phyloP scores from a whole-genome alignment of 2,113 vertebrate genomes.

The Gobius niger region DNA sequence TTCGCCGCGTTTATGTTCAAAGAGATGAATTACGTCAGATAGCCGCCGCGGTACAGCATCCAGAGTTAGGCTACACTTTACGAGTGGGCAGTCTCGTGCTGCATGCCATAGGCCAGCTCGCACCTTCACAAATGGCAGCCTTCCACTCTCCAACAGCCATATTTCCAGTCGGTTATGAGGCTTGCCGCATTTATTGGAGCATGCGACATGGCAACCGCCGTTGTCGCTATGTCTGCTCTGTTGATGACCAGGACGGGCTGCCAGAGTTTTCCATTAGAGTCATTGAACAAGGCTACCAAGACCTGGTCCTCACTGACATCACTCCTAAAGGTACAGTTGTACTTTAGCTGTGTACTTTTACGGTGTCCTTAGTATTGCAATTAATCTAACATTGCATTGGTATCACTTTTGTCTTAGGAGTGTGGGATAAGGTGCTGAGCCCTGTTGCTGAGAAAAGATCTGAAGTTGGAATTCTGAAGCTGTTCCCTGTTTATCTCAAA shows the following conservation, averaged over 20 bases:
- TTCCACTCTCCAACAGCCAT: conserved; percentile 91
- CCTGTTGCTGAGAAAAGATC: conserved; percentile 88
- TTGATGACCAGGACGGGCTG: conserved; percentile 85
- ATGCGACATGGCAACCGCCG: conserved; percentile 90
- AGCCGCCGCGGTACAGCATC: conserved; percentile 88
- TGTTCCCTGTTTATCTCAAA: conserved; percentile 90
- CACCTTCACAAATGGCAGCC: conserved; percentile 87
- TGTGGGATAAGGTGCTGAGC: conserved; percentile 95
- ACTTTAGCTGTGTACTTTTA: background rate
- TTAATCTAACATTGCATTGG: background rate
- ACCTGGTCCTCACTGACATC: conserved; percentile 83
- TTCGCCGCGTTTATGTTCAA: conserved; percentile 93
- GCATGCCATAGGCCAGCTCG: conserved; percentile 90
- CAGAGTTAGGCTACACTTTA: conserved; percentile 93
- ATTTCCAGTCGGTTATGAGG: conserved; percentile 92
- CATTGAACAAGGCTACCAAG: conserved; percentile 92
- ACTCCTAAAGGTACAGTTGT: conserved; percentile 86
- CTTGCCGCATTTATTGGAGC: conserved; percentile 96
- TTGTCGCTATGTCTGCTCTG: conserved; percentile 91
- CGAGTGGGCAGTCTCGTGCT: conserved; percentile 93
- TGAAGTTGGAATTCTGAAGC: conserved; percentile 88
- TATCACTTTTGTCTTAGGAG: conserved; percentile 74
- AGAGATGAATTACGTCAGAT: conserved; percentile 93
- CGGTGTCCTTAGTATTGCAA: background rate
- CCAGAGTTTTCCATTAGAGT: conserved; percentile 88